Evolutionary conservation across 1,140 invertebrate genomes (phyloP), one percentile per base, ranked within the genome.

Genomic region (Orius laevigatus): DNA sequence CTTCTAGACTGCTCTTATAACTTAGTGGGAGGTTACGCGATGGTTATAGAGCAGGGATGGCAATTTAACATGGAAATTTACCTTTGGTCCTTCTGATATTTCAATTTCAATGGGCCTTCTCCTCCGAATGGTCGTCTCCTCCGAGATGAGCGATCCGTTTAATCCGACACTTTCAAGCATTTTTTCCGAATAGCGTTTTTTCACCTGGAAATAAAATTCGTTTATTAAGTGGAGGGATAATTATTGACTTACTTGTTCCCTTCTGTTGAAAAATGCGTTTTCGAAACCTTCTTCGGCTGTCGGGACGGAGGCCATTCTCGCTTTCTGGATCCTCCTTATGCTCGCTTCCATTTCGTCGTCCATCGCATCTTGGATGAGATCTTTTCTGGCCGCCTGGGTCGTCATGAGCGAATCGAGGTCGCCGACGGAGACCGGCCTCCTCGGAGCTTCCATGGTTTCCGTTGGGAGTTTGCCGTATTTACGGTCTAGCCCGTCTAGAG

Each of bases 401-500:
- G 9, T 38, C 5, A 51, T 14, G 11, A 51, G 8, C 11, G 43
- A 36, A 6, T 51, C 49, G 10, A 46, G n/a, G 19, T 46, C 44
- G n/a, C 35, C 19, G 49, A 51, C 18, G 19, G 43, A 46, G 16
- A 36, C 16, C 42, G 49, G 42, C 19, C 43, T 32, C 16, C 39
- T 40, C 6, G 49, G 49, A 11, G 43, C 12, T 18, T 51, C 49
- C 5, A 50, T 32, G 10, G 48, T 50, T 15, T 35, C 33, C 3
- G 33, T 18, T 5, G 46, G 43, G 9, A 32, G 18, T 25, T 16
- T 10, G 11, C 43, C 43, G 32, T 45, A 45, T 45, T 45, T 45
- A 12, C 43, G 43, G 43, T 45, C 43, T 5, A 45, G 32, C 2
- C 43, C 67, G 61, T 82, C 78, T 10, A 84, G 66, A 52, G 79